Evolutionary conservation across 2,888 invertebrate genomes (phyloP), one percentile per base, ranked within the genome.

Genomic region (Plebejus melissa): DNA sequence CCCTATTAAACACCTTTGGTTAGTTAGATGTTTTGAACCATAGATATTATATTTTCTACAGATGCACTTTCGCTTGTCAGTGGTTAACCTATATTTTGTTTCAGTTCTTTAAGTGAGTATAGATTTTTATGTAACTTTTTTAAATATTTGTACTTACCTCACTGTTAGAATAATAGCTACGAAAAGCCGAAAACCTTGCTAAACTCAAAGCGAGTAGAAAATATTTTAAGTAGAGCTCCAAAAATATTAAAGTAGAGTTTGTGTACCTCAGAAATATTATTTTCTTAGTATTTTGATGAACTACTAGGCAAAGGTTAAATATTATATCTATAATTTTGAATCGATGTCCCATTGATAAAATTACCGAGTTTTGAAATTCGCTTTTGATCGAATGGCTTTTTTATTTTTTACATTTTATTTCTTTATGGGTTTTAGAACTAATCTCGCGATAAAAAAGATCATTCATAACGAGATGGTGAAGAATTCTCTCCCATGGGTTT

Each of bases 401-500:
- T 80, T 74, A 78, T 78, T 77, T 77, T 77, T 76, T 77, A 74
- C 77, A 79, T 79, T 82, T 82, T 79, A 78, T 78, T 79, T 77
- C 70, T 76, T 74, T 76, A 76, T 79, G 77, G 78, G 78, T 77
- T 79, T 81, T 81, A 79, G 80, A 81, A 82, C 80, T 83, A 82
- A 85, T 83, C 82, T 81, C 82, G 84, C 54, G 54, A 54, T 85
- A 81, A 83, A 85, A 85, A 87, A 86, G 80, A 78, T 82, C 83
- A 86, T 85, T 87, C 84, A 86, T 81, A 82, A 82, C 79, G 78
- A 83, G 82, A 83, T 86, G 83, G 85, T 85, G 81, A 86, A 87
- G 90, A 90, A 91, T 91, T 85, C 83, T 82, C 90, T 90, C 90
- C 90, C 90, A 87, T 88, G 86, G 77, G 84, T 89, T 90, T 91